Base-by-base conservation (phyloP, 2,113 vertebrate species). In the Eulacestoma nigropectus region DNA sequence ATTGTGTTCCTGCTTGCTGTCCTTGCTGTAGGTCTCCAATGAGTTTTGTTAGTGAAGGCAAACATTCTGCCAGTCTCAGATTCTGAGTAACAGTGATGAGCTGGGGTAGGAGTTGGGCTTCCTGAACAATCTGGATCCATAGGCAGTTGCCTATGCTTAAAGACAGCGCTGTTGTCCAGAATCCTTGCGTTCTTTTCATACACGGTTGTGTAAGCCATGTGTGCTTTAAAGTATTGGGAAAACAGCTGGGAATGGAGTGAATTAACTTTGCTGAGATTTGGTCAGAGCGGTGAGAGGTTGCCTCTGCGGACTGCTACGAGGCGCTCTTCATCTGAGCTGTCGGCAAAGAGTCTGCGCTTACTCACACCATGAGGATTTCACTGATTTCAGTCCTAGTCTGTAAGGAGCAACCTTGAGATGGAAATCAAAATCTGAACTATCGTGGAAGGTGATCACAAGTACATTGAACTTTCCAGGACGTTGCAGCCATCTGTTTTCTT, bases 381-480 rank as follows among this genome's bases (percentile, higher is more conserved):
- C 8, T 62, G 41, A 9, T 47, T 84, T 70, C 41, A 20, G 16
- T 35, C 68, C 27, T 86, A 9, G 15, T 37, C n/a, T 73, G 19
- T 5, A 44, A 26, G 13, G 57, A 68, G 15, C 23, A 80, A n/a
- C 46, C 44, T 44, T 73, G 41, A 83, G 41, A 52, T 64, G 27
- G 69, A 68, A 47, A 44, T 70, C 32, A 35, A 26, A 68, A 30
- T 16, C 29, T 62, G 32, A 84, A 21, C 35, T 72, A 6, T 39
- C 0, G 2, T 0, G 0, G 33, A 50, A 91, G 33, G n/a, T 13
- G 47, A 46, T 68, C 12, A 10, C 0, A 1, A 52, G 11, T 22
- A 47, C 16, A 1, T 16, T 11, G 29, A 76, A 14, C 18, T 77
- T 90, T 62, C 42, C 2, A 5, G 64, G 35, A 22, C 11, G 1